Evolutionary conservation across 1,140 invertebrate species (phyloP).

Genomic region (Zaprionus nigranus): DNA sequence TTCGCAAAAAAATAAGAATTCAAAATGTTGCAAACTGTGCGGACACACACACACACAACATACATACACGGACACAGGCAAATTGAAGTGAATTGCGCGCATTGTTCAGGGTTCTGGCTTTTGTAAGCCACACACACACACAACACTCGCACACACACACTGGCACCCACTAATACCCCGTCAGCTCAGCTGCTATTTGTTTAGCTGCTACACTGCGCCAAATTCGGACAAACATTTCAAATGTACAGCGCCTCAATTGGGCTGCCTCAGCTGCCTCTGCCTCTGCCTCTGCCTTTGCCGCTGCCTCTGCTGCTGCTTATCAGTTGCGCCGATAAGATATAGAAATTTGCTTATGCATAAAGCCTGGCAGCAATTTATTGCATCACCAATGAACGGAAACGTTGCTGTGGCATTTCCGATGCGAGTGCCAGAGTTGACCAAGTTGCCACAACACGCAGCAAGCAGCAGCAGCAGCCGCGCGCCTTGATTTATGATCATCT

Average conservation of each 20-base stretch:
- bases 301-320: conserved; percentile 14
- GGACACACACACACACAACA: conserved; percentile 2
- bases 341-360: conserved; percentile 6
- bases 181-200: conserved; percentile 20
- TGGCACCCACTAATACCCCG: conserved; percentile 12
- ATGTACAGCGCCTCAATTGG: neutral
- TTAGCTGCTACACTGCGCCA: conserved; percentile 13
- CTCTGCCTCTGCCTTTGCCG: neutral
- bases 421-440: conserved; percentile 9
- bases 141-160: conserved; percentile 24
- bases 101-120: conserved; percentile 53
- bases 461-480: conserved; percentile 1
- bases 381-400: neutral
- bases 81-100: conserved; percentile 76
- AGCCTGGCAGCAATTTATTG: neutral
- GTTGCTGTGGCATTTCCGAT: neutral
- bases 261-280: neutral
- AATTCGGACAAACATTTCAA: neutral
- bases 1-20: conserved; percentile 56
- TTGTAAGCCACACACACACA: conserved; percentile 36
- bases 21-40: conserved; percentile 48
- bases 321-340: conserved; percentile 58
- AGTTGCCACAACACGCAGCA: conserved; percentile 11
- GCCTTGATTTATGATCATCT: conserved; percentile 45
- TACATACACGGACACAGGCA: conserved; percentile 18